Conservation (phyloP, 2,888 invertebrate species). For the Patella pellucida region DNA sequence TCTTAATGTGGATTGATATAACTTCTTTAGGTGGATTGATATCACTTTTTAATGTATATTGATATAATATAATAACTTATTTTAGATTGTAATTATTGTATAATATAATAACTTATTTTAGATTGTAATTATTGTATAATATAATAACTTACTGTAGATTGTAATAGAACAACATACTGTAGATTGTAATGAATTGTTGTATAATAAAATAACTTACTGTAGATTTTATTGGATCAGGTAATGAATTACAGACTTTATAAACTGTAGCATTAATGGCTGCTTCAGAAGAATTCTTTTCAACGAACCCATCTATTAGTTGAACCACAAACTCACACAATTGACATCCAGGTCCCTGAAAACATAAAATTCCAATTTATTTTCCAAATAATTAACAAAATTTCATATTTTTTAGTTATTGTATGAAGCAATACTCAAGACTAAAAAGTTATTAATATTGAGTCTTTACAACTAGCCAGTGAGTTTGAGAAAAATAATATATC, state of each 20-base stretch:
- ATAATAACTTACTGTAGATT: neutral
- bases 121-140: neutral
- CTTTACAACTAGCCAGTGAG: too few relatives aligned
- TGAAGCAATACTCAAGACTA: too few relatives aligned
- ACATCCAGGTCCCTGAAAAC: conserved; percentile 35
- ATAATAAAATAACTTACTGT: conserved; percentile 27
- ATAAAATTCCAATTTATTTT: too few relatives aligned
- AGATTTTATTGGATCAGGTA: conserved; percentile 36
- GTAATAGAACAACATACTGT: neutral
- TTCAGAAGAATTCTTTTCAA: conserved; percentile 32
- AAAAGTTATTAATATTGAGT: too few relatives aligned
- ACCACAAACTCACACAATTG: conserved; percentile 40
- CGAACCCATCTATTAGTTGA: conserved; percentile 30
- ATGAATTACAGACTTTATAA: conserved; percentile 34
- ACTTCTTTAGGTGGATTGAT: too few relatives aligned
- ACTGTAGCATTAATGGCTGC: conserved; percentile 39
- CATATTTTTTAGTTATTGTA: too few relatives aligned
- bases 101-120: neutral
- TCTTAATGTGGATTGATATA: too few relatives aligned
- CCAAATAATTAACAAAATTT: too few relatives aligned
- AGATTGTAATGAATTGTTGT: neutral
- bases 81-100: neutral
- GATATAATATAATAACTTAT: neutral
- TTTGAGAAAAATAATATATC: too few relatives aligned
- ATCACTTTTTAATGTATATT: too few relatives aligned